These are phyloP conservation scores for Motacilla alba DNA, from an alignment of 2,113 vertebrate genomes.

Conservation along the genomic window DNA sequence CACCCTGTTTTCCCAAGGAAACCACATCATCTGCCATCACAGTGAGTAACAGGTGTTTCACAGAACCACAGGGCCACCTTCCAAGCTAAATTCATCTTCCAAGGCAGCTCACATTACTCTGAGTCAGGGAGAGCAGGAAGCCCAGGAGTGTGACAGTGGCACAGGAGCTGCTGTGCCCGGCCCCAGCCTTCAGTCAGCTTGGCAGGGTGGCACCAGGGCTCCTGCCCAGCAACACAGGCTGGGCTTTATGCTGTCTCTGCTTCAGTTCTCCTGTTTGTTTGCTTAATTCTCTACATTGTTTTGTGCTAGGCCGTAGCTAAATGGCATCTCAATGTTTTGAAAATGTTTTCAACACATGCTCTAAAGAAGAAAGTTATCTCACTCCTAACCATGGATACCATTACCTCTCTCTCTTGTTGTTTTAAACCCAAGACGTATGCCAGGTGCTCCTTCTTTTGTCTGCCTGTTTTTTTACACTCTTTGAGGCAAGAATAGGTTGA, in stretches of 20 bases:
- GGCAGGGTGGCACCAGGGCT: not conserved
- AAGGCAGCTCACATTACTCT: not conserved
- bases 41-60: not conserved
- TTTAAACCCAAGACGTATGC: not conserved
- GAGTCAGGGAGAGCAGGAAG: not conserved
- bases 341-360: not conserved
- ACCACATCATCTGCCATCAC: not conserved
- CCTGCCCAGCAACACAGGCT: not conserved
- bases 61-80: constrained; percentile 10
- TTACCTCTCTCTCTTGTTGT: not conserved
- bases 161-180: not conserved
- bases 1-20: not conserved
- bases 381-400: not conserved
- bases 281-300: not conserved
- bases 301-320: not conserved
- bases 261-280: not conserved
- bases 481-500: constrained; percentile 22
- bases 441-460: constrained; percentile 38
- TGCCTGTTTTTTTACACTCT: not conserved
- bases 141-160: not conserved
- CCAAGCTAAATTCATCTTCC: not conserved
- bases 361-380: not conserved
- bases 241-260: not conserved
- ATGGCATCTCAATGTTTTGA: not conserved
- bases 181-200: not conserved